Evolutionary conservation across 2,888 invertebrate species (phyloP), one percentile per base, ranked within the genome.

Genomic region (Drosophila paranaensis): DNA sequence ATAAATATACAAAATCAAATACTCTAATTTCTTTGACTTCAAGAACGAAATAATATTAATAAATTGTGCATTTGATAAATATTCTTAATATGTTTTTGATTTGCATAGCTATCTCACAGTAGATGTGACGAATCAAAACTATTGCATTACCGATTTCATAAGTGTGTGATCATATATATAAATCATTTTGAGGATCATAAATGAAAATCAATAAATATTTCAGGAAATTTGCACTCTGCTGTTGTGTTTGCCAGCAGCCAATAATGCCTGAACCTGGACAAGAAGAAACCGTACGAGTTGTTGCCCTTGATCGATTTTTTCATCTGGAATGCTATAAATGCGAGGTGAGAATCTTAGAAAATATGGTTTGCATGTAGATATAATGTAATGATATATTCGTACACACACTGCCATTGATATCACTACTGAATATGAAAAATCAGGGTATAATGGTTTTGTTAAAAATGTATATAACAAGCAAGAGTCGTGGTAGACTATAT

Each of bases 71-170:
- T 9, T 46, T 46, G 45, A 27, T 30, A 20, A 54, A 14, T 37
- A 3, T 20, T 16, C 3, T 6, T 25, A 16, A 25, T 35, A 16
- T 6, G 3, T 60, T 35, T 27, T 40, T 37, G 9, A 73, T 35
- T 27, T 45, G 37, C 27, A n/a, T n/a, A 77, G 76, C 76, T 10
- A 97, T 99, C 92, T 99, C 99, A 99, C 99, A 13, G 98, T 99
- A 11, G 99, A 99, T 94, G 98, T 99, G 30, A 97, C 98, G 80
- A 99, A 99, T 94, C 97, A 98, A 92, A 98, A 99, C 85, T 98
- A 99, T 93, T 99, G 99, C 92, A 98, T 99, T 91, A 98, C 98
- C 90, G 99, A 99, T 94, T 99, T 99, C 99, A 99, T 93, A 98
- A 98, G 96, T 92, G 79, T 56, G 78, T 62, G 10, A n/a, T 6